These are phyloP conservation scores for Anneissia japonica DNA, from an alignment of 35 echinoderm and acorn worm species.

Conservation along the genomic window DNA sequence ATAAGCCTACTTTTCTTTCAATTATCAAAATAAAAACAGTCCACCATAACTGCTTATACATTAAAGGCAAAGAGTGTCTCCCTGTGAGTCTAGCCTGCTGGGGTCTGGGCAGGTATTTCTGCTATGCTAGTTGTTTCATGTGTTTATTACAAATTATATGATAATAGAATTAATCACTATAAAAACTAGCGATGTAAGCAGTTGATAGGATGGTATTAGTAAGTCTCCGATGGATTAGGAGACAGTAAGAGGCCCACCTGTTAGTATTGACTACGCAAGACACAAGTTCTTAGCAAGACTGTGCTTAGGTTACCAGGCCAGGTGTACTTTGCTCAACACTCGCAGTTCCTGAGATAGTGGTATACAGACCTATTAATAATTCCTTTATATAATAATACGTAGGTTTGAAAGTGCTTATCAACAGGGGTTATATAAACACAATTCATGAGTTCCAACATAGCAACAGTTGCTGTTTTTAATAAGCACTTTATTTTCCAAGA, in stretches of 20 bases:
- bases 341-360: not conserved
- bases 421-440: not conserved
- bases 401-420: not conserved
- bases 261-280: not conserved
- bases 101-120: not conserved
- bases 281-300: not conserved
- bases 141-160: not conserved
- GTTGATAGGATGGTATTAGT: not conserved
- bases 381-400: not conserved
- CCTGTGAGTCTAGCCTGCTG: not conserved
- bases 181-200: not conserved
- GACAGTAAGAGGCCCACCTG: not conserved
- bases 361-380: not conserved
- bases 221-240: not conserved
- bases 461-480: not conserved
- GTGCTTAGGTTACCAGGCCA: not conserved
- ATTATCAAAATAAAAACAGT: not conserved
- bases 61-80: not conserved
- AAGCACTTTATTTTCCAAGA: too few relatives aligned
- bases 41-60: not conserved
- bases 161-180: not conserved
- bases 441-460: not conserved
- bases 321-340: not conserved
- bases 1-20: too few relatives aligned
- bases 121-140: not conserved